Conservation (phyloP, 2,888 invertebrate genomes). For the Helleia helle region DNA sequence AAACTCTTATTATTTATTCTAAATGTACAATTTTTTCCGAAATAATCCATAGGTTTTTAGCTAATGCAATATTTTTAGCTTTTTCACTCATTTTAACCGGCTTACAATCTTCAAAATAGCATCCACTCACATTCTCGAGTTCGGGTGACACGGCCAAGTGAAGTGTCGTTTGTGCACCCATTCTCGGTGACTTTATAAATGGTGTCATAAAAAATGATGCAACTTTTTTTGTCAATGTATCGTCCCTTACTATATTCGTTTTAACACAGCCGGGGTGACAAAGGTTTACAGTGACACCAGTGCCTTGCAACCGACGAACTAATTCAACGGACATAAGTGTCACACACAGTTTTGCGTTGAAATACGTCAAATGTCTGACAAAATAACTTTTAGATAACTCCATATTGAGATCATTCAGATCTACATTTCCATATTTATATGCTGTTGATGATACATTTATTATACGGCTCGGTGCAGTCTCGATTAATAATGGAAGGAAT, state of each 20-base stretch:
- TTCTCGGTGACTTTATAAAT: slow-evolving; percentile 37
- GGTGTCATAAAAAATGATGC: not conserved
- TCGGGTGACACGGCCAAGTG: slow-evolving; percentile 69
- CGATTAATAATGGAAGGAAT: slow-evolving; percentile 27
- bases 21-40: slow-evolving; percentile 62
- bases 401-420: slow-evolving; percentile 31
- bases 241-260: not conserved
- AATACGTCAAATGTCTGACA: slow-evolving; percentile 16
- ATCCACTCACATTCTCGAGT: slow-evolving; percentile 72
- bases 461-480: not conserved
- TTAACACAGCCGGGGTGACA: not conserved
- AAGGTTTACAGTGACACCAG: not conserved
- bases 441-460: not conserved
- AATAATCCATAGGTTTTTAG: slow-evolving; percentile 77
- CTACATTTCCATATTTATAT: slow-evolving; percentile 18
- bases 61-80: slow-evolving; percentile 61
- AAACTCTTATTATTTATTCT: no score
- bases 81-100: slow-evolving; percentile 42
- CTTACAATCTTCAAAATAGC: slow-evolving; percentile 75
- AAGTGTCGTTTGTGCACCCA: slow-evolving; percentile 68
- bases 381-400: slow-evolving; percentile 37
- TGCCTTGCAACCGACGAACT: not conserved
- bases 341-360: not conserved
- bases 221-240: not conserved
- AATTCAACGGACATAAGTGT: not conserved